Evolutionary conservation across 2,797 vertebrate species (phyloP).

Genomic region (Atherinosoma microstoma): DNA sequence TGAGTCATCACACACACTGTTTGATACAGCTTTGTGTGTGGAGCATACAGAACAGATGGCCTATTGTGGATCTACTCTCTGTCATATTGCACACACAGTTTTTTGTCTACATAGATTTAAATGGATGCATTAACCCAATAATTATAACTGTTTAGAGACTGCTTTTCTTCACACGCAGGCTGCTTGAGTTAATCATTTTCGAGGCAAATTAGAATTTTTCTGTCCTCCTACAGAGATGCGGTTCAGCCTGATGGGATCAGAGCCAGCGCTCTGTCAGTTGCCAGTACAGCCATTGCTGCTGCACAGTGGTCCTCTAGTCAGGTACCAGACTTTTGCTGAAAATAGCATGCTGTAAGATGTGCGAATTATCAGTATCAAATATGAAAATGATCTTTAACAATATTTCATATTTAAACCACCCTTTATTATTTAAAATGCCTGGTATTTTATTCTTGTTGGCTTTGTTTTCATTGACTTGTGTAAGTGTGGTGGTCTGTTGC

Average conservation of each 20-base stretch:
- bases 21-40: neutral
- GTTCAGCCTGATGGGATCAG: constrained; percentile 95
- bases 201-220: neutral
- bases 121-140: neutral
- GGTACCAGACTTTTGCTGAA: constrained; percentile 75
- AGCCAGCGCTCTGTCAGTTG: constrained; percentile 96
- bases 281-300: constrained; percentile 97
- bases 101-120: neutral
- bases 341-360: neutral
- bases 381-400: too few species aligned
- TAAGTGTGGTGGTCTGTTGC: neutral
- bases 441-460: neutral
- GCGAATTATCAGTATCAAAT: too few species aligned
- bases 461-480: neutral
- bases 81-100: neutral
- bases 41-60: neutral
- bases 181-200: neutral
- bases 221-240: constrained; percentile 85
- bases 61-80: neutral
- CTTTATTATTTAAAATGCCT: neutral
- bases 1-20: constrained; percentile 74
- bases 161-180: too few species aligned
- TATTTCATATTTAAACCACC: neutral
- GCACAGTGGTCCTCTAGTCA: constrained; percentile 99
- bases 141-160: neutral